Conservation (phyloP, 1,140 invertebrate species). For the Oncopeltus fasciatus region DNA sequence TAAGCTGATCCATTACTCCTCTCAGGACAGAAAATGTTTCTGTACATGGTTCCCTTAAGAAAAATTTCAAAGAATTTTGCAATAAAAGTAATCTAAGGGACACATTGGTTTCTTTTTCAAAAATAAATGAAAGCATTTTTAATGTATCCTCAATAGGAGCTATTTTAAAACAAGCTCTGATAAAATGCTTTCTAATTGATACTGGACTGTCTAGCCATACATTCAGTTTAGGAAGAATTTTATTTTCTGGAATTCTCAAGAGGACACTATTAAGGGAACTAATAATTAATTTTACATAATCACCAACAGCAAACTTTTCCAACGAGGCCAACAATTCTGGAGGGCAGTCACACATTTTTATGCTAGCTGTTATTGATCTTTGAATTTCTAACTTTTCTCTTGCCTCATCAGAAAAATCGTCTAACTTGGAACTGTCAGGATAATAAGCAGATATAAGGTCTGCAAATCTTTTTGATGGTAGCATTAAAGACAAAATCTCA, state of each 20-base stretch:
- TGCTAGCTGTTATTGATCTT: neutral
- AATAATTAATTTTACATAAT: slow-evolving; percentile 11
- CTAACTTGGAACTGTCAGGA: neutral
- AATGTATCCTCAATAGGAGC: neutral
- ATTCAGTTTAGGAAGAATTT: neutral
- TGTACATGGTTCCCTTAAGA: neutral
- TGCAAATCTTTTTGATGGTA: neutral
- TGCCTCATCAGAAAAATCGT: slow-evolving; percentile 4
- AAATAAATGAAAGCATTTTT: neutral
- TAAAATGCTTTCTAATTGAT: slow-evolving; percentile 13
- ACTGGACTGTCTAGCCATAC: slow-evolving; percentile 8
- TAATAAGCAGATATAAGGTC: neutral
- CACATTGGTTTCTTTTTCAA: slow-evolving; percentile 10
- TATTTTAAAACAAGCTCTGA: neutral
- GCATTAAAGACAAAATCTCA: neutral
- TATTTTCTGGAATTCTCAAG: neutral
- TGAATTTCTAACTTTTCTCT: neutral
- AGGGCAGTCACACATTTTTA: neutral
- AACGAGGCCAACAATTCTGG: neutral
- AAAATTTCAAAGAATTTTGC: neutral
- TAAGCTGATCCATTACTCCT: neutral
- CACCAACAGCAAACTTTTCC: slow-evolving; percentile 5
- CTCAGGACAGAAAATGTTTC: neutral
- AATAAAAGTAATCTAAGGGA: slow-evolving; percentile 12
- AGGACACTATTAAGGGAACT: slow-evolving; percentile 1